Evolutionary conservation across 2,888 invertebrate species (phyloP).

Genomic region (Listrodromus nycthemerus): DNA sequence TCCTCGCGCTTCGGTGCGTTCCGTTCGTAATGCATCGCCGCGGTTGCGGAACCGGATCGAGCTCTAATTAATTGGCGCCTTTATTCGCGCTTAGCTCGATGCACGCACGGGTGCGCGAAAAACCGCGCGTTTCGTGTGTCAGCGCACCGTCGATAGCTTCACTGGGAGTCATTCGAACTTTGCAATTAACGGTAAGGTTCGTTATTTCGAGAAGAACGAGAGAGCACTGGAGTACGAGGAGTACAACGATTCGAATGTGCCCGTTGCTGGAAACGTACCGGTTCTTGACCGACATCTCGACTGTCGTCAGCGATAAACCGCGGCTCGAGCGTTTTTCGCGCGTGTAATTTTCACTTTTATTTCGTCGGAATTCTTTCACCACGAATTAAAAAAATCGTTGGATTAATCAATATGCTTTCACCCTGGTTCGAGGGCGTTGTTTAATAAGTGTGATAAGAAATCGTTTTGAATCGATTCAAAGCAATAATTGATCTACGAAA

Average conservation of each 20-base stretch:
- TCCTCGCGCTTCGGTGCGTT: slow-evolving; percentile 30
- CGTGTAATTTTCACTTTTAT: too few relatives aligned
- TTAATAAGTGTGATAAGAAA: too few relatives aligned
- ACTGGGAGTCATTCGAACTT: slow-evolving; percentile 48
- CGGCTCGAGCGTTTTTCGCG: too few relatives aligned
- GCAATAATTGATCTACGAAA: too few relatives aligned
- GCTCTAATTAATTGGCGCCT: slow-evolving; percentile 66
- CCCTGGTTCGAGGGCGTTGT: too few relatives aligned
- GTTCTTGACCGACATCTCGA: neutral
- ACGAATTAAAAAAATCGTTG: too few relatives aligned
- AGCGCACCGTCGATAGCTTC: slow-evolving; percentile 22
- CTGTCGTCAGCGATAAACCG: too few relatives aligned
- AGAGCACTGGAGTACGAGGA: slow-evolving; percentile 1
- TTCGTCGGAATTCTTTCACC: too few relatives aligned
- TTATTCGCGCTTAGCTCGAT: slow-evolving; percentile 52
- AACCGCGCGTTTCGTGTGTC: neutral
- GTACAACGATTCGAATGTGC: too few relatives aligned
- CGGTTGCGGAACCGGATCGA: slow-evolving; percentile 1
- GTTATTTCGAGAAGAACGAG: slow-evolving; percentile 50
- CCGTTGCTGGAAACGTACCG: neutral
- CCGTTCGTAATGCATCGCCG: slow-evolving; percentile 4
- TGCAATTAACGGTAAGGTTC: slow-evolving; percentile 52
- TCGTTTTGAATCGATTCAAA: too few relatives aligned
- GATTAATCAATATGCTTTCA: too few relatives aligned
- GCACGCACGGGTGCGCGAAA: slow-evolving; percentile 21